These are phyloP conservation scores for Eulimnadia texana DNA, from an alignment of 1,140 invertebrate genomes.

Conservation along the genomic window DNA sequence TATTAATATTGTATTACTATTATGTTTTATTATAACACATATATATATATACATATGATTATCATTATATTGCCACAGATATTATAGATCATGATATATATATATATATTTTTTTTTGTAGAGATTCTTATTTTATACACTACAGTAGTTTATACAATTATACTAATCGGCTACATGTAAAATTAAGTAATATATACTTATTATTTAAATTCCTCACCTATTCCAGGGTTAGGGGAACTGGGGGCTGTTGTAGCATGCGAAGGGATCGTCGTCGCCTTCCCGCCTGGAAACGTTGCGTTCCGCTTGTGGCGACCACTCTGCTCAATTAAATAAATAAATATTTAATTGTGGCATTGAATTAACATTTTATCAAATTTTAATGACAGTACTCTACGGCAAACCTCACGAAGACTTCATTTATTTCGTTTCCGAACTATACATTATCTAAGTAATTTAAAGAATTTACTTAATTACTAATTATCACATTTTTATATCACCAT, in stretches of 20 bases:
- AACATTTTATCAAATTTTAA: too few relatives aligned
- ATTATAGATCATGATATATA: not conserved
- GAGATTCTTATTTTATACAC: not conserved
- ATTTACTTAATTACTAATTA: too few relatives aligned
- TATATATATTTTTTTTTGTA: not conserved
- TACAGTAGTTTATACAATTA: too few relatives aligned
- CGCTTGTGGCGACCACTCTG: conserved; percentile 56
- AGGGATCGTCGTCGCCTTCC: conserved; percentile 35
- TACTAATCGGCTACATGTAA: too few relatives aligned
- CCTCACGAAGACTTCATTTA: too few relatives aligned
- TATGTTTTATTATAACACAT: not conserved
- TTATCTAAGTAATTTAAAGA: too few relatives aligned
- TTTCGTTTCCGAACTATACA: too few relatives aligned
- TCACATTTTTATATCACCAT: too few relatives aligned
- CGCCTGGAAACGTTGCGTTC: conserved; percentile 64
- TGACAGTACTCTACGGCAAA: too few relatives aligned
- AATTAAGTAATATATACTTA: not conserved
- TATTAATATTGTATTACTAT: not conserved
- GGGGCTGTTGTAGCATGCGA: conserved; percentile 19
- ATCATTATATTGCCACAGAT: not conserved
- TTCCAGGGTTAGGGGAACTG: not conserved
- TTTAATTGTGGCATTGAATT: too few relatives aligned
- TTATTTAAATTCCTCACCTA: not conserved
- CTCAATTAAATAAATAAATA: conserved; percentile 7
- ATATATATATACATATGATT: not conserved